A percentile compares a stretch with the other conserved stretches of the same genome.
phyloP scores from a whole-genome alignment of 2,888 invertebrate species.

The Brachyopa scutellaris region DNA sequence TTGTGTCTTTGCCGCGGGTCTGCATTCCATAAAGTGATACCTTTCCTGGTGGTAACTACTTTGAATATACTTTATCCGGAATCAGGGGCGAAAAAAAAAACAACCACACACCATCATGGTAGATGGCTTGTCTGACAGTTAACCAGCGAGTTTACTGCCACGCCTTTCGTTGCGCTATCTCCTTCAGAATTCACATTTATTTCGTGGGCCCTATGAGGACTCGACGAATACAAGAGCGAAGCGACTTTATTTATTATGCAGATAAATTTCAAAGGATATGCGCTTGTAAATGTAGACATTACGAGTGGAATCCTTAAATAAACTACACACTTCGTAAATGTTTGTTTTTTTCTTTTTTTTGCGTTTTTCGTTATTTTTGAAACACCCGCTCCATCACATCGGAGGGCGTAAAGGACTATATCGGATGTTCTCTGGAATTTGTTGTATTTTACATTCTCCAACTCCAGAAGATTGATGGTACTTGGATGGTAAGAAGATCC shows the following conservation, averaged over 20 bases:
- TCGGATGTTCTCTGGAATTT: background rate
- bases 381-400: background rate
- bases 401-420: background rate
- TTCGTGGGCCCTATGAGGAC: no score
- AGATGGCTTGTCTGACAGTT: conserved; percentile 63
- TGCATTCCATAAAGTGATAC: conserved; percentile 62
- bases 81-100: conserved; percentile 1
- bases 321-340: conserved; percentile 71
- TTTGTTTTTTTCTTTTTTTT: conserved; percentile 20
- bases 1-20: conserved; percentile 49
- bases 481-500: conserved; percentile 21
- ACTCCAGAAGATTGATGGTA: conserved; percentile 62
- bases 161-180: conserved; percentile 54
- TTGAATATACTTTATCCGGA: conserved; percentile 32
- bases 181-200: conserved; percentile 55
- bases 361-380: background rate
- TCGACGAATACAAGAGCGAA: conserved; percentile 37
- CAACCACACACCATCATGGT: conserved; percentile 31
- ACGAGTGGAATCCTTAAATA: conserved; percentile 72
- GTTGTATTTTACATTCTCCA: conserved; percentile 36
- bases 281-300: conserved; percentile 73
- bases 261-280: conserved; percentile 72
- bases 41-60: conserved; percentile 46
- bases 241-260: conserved; percentile 72
- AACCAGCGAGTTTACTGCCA: conserved; percentile 62